phyloP scores from a whole-genome alignment of 2,888 invertebrate genomes.

The Luperina testacea region DNA sequence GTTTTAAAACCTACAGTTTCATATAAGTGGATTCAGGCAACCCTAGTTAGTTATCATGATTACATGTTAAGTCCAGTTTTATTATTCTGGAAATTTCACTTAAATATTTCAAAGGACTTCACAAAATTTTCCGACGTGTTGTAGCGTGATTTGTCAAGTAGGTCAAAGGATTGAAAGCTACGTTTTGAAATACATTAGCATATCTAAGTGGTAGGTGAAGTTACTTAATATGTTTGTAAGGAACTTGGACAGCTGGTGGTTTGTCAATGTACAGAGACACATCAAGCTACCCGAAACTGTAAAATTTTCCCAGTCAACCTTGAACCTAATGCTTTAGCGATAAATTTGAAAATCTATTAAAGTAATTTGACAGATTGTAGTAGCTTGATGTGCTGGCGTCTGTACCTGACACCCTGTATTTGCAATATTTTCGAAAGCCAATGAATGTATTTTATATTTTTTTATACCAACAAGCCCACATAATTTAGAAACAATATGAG shows the following conservation, averaged over 20 bases:
- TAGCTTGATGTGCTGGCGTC: too few species aligned
- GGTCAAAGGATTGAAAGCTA: constrained; percentile 26
- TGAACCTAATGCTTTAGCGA: too few species aligned
- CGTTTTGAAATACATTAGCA: constrained; percentile 1
- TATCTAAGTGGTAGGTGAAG: neutral
- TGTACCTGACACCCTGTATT: neutral
- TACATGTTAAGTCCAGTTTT: constrained; percentile 51
- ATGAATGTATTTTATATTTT: neutral
- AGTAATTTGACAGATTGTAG: too few species aligned
- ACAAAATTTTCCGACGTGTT: constrained; percentile 33
- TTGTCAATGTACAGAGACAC: too few species aligned
- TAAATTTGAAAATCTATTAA: too few species aligned
- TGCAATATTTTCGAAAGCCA: neutral
- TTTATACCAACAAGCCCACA: neutral
- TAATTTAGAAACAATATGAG: neutral
- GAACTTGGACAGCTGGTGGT: neutral
- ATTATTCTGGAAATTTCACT: constrained; percentile 52
- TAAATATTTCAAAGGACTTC: constrained; percentile 51
- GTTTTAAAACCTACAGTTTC: neutral
- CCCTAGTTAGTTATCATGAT: constrained; percentile 49
- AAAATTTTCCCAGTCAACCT: too few species aligned
- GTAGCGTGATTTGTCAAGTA: constrained; percentile 30
- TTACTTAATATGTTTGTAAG: neutral
- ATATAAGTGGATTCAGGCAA: neutral
- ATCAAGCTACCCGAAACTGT: too few species aligned